Base-by-base conservation (phyloP, 2,113 vertebrate species). In the Microtus richardsoni region DNA sequence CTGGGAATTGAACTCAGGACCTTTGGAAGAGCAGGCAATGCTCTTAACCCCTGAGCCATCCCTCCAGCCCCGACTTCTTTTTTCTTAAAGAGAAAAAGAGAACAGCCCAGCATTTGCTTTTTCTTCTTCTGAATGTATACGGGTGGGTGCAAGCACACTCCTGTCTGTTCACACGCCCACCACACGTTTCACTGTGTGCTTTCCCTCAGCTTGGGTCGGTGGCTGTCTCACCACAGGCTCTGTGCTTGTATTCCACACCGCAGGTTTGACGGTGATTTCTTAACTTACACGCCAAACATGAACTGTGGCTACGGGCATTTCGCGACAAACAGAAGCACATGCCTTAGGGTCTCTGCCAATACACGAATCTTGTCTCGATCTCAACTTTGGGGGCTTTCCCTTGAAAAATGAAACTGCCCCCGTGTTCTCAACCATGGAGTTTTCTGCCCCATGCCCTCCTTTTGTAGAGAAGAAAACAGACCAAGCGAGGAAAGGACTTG, bases 391-490 rank as follows among this genome's bases (percentile, higher is more conserved):
- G 77, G 71, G 26, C 33, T 84, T 88, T 22, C 44, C 62, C 8
- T 30, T 58, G 2, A 8, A 93, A 44, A 30, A 88, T 74, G 79
- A 94, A 91, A 75, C 3, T 39, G 41, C 62, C 68, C 75, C 62
- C 8, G 22, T 41, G 49, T 86, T 58, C 92, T 86, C 62, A 74
- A 64, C 86, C 75, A 79, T 41, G 88, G 21, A 85, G 33, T 5
- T 95, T 77, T 91, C 77, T 39, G 47, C 49, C 44, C 39, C 1
- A 28, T 78, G 47, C 17, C 6, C 33, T 95, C 60, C 62, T 71
- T 77, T 89, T 74, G 80, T n/a, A 83, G 64, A 89, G 36, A 19
- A 75, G 62, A 7, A 68, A 93, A 86, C 87, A 79, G 64, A 71
- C 47, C 41, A 52, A 86, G 9, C 64, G 3, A 30, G 14, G n/a